Conservation (phyloP, 2,797 vertebrate species). For the Basileuterus tristriatus region DNA sequence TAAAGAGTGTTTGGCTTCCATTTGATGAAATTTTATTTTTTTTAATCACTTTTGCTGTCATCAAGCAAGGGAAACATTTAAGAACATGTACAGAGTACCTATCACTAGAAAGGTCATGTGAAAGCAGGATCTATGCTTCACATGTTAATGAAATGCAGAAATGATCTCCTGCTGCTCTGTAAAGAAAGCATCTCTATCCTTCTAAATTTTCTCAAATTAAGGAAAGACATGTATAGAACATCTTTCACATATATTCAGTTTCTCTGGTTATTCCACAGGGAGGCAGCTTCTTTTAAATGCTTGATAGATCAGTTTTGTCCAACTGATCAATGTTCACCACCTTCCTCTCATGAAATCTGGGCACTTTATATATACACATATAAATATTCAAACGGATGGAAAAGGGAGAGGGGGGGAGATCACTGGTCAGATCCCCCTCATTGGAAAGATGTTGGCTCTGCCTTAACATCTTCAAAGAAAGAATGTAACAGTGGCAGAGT, state of each 20-base stretch:
- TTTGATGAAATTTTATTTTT: background rate
- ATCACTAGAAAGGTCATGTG: background rate
- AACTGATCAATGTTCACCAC: background rate
- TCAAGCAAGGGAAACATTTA: background rate
- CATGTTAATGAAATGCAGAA: background rate
- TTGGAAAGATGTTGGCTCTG: slow-evolving; percentile 37
- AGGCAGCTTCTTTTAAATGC: background rate
- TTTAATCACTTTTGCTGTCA: background rate
- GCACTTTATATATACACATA: background rate
- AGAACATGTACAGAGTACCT: background rate
- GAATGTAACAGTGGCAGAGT: slow-evolving; percentile 56
- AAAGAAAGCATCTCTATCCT: background rate
- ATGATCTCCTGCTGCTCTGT: background rate
- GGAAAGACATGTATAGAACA: background rate
- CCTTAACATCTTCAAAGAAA: slow-evolving; percentile 66
- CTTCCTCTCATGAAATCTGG: background rate
- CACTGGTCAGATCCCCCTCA: background rate
- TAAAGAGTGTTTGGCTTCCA: background rate
- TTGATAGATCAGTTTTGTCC: background rate
- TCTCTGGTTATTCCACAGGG: background rate
- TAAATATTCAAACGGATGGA: background rate
- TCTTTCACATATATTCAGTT: background rate
- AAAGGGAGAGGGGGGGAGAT: background rate
- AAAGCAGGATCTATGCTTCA: background rate
- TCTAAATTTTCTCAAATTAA: background rate